Percentiles rank a stretch among this genome's conserved stretches.
Evolutionary conservation across 2,797 vertebrate genomes (phyloP).

Genomic region (Scyliorhinus canicula): DNA sequence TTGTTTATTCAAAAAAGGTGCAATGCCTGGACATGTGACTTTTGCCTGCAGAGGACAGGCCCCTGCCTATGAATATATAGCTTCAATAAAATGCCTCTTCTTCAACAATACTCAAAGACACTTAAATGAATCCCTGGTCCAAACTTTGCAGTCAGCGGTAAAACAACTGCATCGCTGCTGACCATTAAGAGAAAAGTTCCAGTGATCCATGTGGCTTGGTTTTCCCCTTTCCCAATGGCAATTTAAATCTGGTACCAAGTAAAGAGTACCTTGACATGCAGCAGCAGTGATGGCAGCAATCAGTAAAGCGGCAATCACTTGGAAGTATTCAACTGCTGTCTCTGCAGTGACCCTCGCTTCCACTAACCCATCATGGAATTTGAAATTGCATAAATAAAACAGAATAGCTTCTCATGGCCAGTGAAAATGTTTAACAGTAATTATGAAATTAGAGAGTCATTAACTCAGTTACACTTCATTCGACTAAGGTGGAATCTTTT

Average conservation of each 20-base stretch:
- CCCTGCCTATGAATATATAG: no score
- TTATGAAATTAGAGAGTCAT: neutral
- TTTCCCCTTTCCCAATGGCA: neutral
- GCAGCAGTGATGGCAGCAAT: neutral
- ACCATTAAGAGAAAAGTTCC: neutral
- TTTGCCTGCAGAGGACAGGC: no score
- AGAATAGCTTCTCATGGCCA: neutral
- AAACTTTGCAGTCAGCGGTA: neutral
- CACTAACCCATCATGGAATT: neutral
- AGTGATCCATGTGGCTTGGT: neutral
- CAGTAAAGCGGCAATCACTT: neutral
- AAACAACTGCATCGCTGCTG: neutral
- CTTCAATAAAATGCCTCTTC: no score
- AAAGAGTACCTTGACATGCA: neutral
- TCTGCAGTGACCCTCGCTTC: neutral
- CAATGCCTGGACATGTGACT: no score
- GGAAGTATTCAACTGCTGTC: neutral
- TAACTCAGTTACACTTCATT: neutral
- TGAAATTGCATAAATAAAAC: neutral
- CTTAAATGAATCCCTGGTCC: no score
- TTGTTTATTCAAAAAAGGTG: no score
- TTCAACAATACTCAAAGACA: no score
- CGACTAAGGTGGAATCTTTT: neutral
- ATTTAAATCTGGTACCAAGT: neutral
- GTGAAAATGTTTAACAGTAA: neutral